Conservation (phyloP, 1,140 invertebrate species). For the Geopemphigus sp. region DNA sequence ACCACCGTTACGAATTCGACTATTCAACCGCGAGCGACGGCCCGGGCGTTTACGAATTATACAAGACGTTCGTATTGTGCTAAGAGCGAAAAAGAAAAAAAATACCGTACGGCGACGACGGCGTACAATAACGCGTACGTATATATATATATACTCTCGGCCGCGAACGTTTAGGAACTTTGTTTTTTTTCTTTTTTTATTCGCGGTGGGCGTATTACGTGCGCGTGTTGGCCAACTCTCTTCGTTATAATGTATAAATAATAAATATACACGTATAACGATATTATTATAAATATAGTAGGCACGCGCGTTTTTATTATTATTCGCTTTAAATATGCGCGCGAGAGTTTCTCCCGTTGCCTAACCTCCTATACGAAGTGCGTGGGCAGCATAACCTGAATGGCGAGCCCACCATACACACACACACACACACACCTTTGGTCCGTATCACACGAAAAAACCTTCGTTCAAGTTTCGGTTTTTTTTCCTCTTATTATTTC, state of each 20-base stretch:
- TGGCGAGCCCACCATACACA: constrained; percentile 28
- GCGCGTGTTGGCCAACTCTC: constrained; percentile 32
- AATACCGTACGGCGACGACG: not conserved
- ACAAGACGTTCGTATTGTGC: not conserved
- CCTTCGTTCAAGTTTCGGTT: constrained; percentile 34
- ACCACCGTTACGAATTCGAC: constrained; percentile 22
- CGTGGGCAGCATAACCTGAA: constrained; percentile 44
- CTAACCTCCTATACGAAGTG: constrained; percentile 34
- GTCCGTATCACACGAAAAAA: constrained; percentile 10
- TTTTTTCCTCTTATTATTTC: not conserved
- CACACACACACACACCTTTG: not conserved
- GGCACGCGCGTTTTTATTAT: constrained; percentile 15
- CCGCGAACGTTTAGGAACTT: not conserved
- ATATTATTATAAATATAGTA: constrained; percentile 30
- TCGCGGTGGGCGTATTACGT: not conserved
- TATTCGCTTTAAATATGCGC: constrained; percentile 21
- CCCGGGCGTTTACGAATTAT: not conserved
- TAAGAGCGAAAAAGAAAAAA: not conserved
- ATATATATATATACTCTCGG: no score
- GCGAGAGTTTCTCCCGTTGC: constrained; percentile 42
- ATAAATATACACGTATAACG: not conserved
- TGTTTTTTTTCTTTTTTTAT: constrained; percentile 9
- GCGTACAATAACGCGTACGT: not conserved
- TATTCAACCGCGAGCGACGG: constrained; percentile 1
- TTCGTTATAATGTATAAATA: not conserved